Evolutionary conservation across 2,797 vertebrate species (phyloP).

Genomic region (Eutrigla gurnardus): DNA sequence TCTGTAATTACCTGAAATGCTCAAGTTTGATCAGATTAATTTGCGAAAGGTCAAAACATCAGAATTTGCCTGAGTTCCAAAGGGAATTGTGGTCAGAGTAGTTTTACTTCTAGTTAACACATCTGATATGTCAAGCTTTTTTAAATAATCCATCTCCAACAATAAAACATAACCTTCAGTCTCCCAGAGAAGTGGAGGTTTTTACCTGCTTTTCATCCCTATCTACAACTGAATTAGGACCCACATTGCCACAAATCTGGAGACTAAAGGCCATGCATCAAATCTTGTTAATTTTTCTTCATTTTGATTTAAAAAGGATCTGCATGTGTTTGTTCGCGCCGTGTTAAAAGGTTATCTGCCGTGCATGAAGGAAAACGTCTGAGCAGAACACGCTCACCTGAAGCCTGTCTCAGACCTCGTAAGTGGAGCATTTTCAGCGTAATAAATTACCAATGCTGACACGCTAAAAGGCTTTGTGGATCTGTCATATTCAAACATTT

Average conservation of each 20-base stretch:
- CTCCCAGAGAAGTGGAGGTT: background rate
- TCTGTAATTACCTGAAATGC: slow-evolving; percentile 86
- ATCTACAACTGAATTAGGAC: slow-evolving; percentile 15
- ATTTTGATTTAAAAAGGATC: slow-evolving; percentile 18
- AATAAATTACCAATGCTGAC: slow-evolving; percentile 67
- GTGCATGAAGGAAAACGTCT: slow-evolving; percentile 9
- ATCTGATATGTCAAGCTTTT: slow-evolving; percentile 59
- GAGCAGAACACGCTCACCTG: slow-evolving; percentile 28
- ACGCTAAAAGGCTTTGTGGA: slow-evolving; percentile 68
- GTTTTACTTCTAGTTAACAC: slow-evolving; percentile 62
- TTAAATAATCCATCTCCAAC: slow-evolving; percentile 44
- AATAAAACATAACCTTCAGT: slow-evolving; percentile 46
- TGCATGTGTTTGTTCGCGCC: slow-evolving; percentile 4
- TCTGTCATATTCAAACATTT: slow-evolving; percentile 76
- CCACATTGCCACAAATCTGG: slow-evolving; percentile 26
- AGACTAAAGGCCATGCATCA: background rate
- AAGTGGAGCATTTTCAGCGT: slow-evolving; percentile 51
- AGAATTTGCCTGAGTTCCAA: slow-evolving; percentile 54
- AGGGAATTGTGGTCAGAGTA: slow-evolving; percentile 55
- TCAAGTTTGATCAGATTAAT: slow-evolving; percentile 85
- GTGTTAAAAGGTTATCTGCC: slow-evolving; percentile 27
- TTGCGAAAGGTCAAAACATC: slow-evolving; percentile 83
- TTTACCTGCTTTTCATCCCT: slow-evolving; percentile 7
- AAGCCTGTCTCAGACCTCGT: slow-evolving; percentile 26
- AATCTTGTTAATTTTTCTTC: slow-evolving; percentile 8